Evolutionary conservation across 2,888 invertebrate species (phyloP).

Genomic region (Agrochola circellaris): DNA sequence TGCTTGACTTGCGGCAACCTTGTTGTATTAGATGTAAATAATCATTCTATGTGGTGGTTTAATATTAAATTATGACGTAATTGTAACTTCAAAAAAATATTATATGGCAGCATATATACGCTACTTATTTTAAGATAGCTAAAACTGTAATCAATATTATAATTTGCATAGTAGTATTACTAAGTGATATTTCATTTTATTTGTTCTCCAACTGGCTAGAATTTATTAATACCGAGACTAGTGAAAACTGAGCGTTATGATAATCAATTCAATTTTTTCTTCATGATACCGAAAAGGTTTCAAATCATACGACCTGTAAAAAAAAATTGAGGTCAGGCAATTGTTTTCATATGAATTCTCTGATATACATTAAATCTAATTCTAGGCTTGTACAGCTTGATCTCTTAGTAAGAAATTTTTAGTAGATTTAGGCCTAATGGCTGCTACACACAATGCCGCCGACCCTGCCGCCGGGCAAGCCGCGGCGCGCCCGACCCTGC

Average conservation of each 20-base stretch:
- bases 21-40: slow-evolving; percentile 37
- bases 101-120: slow-evolving; percentile 23
- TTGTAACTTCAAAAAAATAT: neutral
- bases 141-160: slow-evolving; percentile 13
- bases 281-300: neutral
- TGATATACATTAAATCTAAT: slow-evolving; percentile 1
- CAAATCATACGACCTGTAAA: too few species aligned
- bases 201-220: neutral
- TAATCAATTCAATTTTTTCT: neutral
- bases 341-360: neutral
- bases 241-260: neutral
- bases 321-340: neutral
- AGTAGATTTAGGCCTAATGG: slow-evolving; percentile 14
- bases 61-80: neutral
- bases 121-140: neutral
- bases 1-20: neutral
- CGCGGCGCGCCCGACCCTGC: too few species aligned
- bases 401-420: slow-evolving; percentile 32
- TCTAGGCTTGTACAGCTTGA: slow-evolving; percentile 29
- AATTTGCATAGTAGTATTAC: neutral
- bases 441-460: too few species aligned
- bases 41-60: slow-evolving; percentile 2
- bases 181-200: slow-evolving; percentile 5
- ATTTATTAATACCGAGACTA: neutral
- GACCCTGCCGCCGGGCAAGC: too few species aligned